Evolutionary conservation across 2,797 vertebrate species (phyloP).

Genomic region (Echiichthys vipera): DNA sequence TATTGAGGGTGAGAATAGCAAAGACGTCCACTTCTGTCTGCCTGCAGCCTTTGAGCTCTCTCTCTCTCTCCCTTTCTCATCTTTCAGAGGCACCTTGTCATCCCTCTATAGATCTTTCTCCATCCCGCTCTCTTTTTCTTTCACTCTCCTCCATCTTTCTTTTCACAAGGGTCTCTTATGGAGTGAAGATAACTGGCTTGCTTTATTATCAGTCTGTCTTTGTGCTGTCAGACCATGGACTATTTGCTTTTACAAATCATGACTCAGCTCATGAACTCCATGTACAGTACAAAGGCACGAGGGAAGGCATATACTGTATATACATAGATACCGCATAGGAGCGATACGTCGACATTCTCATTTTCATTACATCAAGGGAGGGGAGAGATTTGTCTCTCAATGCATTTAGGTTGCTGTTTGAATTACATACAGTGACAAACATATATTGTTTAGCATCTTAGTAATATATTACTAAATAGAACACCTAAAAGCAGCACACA

Average conservation of each 20-base stretch:
- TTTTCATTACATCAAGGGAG: no score
- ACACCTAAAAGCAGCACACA: no score
- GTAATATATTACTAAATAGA: no score
- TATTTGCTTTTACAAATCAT: slow-evolving; percentile 61
- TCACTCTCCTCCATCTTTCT: slow-evolving; percentile 35
- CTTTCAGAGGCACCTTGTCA: slow-evolving; percentile 30
- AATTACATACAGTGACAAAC: no score
- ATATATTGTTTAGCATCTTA: no score
- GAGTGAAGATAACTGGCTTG: slow-evolving; percentile 42
- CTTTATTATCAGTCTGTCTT: slow-evolving; percentile 57
- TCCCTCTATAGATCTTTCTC: slow-evolving; percentile 12
- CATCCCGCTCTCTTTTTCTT: slow-evolving; percentile 22
- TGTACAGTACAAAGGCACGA: slow-evolving; percentile 38
- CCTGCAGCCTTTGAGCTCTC: slow-evolving; percentile 37
- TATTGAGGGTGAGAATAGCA: slow-evolving; percentile 33
- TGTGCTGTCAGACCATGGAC: slow-evolving; percentile 48
- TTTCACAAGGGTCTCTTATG: slow-evolving; percentile 50
- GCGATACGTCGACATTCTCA: no score
- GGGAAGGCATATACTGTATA: slow-evolving; percentile 2
- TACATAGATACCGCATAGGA: no score
- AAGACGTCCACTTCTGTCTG: slow-evolving; percentile 21
- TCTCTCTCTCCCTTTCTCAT: slow-evolving; percentile 39
- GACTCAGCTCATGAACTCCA: slow-evolving; percentile 57
- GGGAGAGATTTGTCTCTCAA: no score
- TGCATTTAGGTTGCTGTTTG: no score